Conservation (phyloP, 2,797 vertebrate genomes). For the Mus minutoides region DNA sequence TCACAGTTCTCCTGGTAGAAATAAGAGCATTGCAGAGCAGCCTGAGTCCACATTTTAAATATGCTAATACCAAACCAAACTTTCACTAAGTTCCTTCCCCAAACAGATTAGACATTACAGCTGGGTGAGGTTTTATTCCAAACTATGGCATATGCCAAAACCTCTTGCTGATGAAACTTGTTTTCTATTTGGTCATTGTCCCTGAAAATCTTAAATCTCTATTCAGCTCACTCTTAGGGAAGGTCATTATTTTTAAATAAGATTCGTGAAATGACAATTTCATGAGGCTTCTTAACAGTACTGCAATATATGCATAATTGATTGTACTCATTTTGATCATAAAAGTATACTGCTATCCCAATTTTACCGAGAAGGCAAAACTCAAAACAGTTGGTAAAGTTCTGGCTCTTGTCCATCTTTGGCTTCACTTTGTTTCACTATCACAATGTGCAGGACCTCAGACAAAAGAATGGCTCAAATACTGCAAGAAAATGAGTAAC, state of each 20-base stretch:
- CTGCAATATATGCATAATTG: neutral
- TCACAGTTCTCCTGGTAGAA: neutral
- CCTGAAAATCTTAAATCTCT: neutral
- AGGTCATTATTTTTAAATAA: neutral
- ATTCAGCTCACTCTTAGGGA: neutral
- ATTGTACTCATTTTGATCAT: neutral
- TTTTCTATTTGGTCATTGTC: neutral
- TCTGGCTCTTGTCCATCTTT: neutral
- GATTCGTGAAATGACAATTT: neutral
- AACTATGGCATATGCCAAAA: neutral
- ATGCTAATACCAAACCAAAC: neutral
- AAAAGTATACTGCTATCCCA: neutral
- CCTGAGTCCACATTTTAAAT: neutral
- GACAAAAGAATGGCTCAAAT: constrained; percentile 45
- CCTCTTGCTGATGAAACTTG: neutral
- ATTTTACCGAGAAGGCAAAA: constrained; percentile 15
- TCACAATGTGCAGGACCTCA: neutral
- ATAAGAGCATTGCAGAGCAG: constrained; percentile 5
- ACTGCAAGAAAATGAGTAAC: constrained; percentile 38
- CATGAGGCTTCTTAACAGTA: neutral
- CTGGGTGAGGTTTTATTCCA: neutral
- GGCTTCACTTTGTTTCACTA: neutral
- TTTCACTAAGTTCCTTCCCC: neutral
- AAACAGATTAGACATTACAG: neutral
- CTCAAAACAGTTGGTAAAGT: neutral